Evolutionary conservation across 2,113 vertebrate genomes (phyloP), one percentile per base, ranked within the genome.

Genomic region (Pterocles orientalis): DNA sequence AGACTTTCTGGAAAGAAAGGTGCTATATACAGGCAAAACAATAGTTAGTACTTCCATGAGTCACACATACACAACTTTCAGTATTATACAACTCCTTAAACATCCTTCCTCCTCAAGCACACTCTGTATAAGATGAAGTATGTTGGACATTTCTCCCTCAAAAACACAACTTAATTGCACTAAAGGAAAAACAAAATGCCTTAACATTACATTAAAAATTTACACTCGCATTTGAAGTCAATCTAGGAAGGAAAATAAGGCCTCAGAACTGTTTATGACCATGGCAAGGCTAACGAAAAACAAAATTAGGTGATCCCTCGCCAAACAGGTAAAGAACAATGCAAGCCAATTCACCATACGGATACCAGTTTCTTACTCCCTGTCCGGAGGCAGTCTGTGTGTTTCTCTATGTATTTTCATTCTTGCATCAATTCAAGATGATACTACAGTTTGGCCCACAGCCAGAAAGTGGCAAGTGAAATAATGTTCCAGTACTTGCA

Each of bases 391-490:
- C 56, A 76, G 17, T 18, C 56, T 72, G 10, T 50, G 61, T 89
- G 87, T 91, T 92, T 83, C 31, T 6, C 45, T 45, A 45, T 0
- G 5, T 90, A 78, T 82, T 69, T 92, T 86, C 14, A 7, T 82
- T 85, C 58, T 71, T 57, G 53, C 65, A 65, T 92, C 73, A 58
- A 15, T 92, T 90, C 76, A 95, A 92, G 94, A 96, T 78, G 92
- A 95, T 86, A n/a, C 84, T 82, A 93, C 70, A 82, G 39, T 94
- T 62, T 93, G 96, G 95, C 54, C 88, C 77, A 53, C 10, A 43
- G 95, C 93, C 96, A 96, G 90, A 82, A 81, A 83, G 34, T 58
- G 72, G 92, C 84, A 96, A 97, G 87, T 96, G 87, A 96, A 96
- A 96, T 89, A 97, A 95, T 33, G 91, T 95, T 92, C 70, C 94